Evolutionary conservation across 2,888 invertebrate genomes (phyloP), one percentile per base, ranked within the genome.

Genomic region (Sicus ferrugineus): DNA sequence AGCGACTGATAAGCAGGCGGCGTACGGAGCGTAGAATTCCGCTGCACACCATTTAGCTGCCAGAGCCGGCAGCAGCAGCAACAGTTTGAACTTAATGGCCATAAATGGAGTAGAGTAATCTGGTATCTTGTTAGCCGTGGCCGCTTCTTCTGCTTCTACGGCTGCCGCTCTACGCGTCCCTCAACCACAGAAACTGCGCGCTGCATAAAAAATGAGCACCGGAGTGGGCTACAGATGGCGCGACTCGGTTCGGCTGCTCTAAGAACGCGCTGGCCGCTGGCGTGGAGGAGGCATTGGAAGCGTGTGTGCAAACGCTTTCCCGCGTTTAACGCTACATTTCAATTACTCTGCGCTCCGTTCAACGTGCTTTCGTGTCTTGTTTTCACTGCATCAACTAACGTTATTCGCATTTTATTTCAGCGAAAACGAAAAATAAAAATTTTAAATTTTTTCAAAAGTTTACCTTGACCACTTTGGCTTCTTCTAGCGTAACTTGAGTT

Each of bases 31-130:
- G 28, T 28, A 48, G 64, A 64, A 64, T 64, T 64, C 11, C 61
- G 31, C 31, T 61, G 38, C 6, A 42, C 42, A 21, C n/a, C 42
- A 61, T 38, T 34, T 19, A 34, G 59, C 9, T 21, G 42, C 9
- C 23, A 38, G 23, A 26, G 42, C 9, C 23, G 21, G 23, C 11
- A 54, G 21, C 48, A 46, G 63, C 64, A 31, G 64, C 48, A 66
- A 56, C 56, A 21, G 38, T 66, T 66, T 56, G 56, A 56, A 66
- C 56, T 66, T 66, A 66, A 66, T 66, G 66, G 66, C 66, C 66
- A 66, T 66, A 66, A 66, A 66, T 66, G 66, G 66, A 66, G 56
- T 56, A 66, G 66, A 66, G 56, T 56, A 66, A 66, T 66, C 66
- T 56, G 19, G 42, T 56, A 66, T 66, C 66, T 66, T 50, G 64